Percentiles rank a stretch among this genome's conserved stretches.
Conservation (phyloP, 2,113 vertebrate genomes). For the Egretta garzetta region DNA sequence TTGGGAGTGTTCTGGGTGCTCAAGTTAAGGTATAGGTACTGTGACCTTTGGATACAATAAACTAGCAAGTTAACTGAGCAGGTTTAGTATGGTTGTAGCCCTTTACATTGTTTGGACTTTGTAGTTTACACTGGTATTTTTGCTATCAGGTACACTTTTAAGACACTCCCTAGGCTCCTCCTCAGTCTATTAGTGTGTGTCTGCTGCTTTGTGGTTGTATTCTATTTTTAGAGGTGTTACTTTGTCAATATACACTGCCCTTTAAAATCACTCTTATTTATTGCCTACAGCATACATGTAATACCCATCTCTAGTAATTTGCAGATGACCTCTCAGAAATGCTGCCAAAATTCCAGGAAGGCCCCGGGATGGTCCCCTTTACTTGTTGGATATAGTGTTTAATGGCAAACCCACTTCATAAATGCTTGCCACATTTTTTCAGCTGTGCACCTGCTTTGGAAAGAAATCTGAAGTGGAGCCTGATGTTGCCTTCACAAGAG, state of each 20-base stretch:
- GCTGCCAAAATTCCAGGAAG: slow-evolving; percentile 62
- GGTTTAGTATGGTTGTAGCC: neutral
- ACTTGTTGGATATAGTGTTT: neutral
- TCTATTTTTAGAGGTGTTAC: slow-evolving; percentile 13
- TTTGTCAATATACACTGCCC: neutral
- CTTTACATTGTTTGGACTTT: neutral
- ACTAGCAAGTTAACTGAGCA: neutral
- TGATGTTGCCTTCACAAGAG: slow-evolving; percentile 40
- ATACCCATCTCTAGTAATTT: neutral
- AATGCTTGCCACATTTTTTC: slow-evolving; percentile 55
- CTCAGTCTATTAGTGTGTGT: neutral
- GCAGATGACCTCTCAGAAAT: neutral
- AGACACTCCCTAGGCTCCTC: neutral
- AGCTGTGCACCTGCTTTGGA: slow-evolving; percentile 59
- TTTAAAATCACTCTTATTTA: slow-evolving; percentile 35
- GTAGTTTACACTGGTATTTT: neutral
- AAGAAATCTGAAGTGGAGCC: slow-evolving; percentile 45
- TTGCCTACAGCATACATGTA: neutral
- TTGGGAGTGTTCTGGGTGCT: neutral
- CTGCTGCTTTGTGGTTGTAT: neutral
- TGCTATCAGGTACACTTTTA: neutral
- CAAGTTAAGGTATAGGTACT: neutral
- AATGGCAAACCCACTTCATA: neutral
- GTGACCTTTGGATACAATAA: neutral
- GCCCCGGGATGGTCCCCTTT: neutral